Conservation (phyloP, 2,797 vertebrate genomes). For the Diplodus puntazzo region DNA sequence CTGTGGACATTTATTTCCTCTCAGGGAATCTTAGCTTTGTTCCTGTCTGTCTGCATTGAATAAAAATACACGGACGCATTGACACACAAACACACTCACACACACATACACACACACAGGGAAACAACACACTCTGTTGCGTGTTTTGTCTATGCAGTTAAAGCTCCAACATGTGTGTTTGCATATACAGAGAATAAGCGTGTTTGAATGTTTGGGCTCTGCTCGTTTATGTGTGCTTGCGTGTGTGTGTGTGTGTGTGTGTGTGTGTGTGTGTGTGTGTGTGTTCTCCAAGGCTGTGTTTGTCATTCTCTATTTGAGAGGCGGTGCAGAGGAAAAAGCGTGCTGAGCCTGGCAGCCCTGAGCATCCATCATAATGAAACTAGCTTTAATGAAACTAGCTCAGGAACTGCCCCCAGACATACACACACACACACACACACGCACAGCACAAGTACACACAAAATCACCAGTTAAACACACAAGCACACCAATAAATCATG, state of each 20-base stretch:
- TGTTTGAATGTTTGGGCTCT: background rate
- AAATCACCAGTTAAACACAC: slow-evolving; percentile 25
- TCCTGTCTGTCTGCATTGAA: slow-evolving; percentile 39
- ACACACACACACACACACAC: slow-evolving; percentile 16
- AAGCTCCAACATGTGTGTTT: slow-evolving; percentile 6
- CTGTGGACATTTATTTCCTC: slow-evolving; percentile 54
- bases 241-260: slow-evolving; percentile 22
- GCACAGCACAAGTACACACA: slow-evolving; percentile 20
- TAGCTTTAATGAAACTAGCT: slow-evolving; percentile 79
- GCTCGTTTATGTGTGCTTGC: background rate
- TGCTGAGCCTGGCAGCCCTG: slow-evolving; percentile 64
- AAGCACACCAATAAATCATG: slow-evolving; percentile 47
- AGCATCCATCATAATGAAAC: slow-evolving; percentile 82
- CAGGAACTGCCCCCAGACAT: slow-evolving; percentile 55
- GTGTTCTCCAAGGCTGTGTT: slow-evolving; percentile 59
- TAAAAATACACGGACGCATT: slow-evolving; percentile 6
- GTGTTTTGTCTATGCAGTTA: slow-evolving; percentile 16
- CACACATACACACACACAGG: slow-evolving; percentile 1
- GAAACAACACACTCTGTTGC: background rate
- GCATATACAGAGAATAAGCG: background rate
- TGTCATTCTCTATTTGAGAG: slow-evolving; percentile 68
- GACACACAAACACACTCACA: slow-evolving; percentile 18
- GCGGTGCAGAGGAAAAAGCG: slow-evolving; percentile 55
- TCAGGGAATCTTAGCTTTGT: slow-evolving; percentile 33
- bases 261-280: slow-evolving; percentile 8